Conservation (phyloP, 2,113 vertebrate genomes). For the Varanus salvator region DNA sequence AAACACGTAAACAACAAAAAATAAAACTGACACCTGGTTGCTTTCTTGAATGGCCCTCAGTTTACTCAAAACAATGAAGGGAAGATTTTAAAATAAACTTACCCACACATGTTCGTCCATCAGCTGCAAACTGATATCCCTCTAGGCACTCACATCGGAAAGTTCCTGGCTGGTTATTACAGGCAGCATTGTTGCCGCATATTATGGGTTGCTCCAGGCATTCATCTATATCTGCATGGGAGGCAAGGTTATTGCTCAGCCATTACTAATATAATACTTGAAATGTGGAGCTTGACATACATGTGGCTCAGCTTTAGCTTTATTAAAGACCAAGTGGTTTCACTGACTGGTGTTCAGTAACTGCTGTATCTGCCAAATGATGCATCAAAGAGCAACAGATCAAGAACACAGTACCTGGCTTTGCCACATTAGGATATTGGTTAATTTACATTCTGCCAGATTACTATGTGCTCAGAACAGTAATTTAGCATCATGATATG, state of each 20-base stretch:
- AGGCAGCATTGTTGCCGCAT: constrained; percentile 84
- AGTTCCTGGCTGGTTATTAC: constrained; percentile 93
- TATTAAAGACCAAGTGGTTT: background rate
- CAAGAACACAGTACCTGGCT: background rate
- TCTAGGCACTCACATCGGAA: constrained; percentile 91
- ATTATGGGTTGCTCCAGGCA: constrained; percentile 82
- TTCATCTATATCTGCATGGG: constrained; percentile 86
- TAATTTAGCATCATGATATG: background rate
- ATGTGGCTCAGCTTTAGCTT: background rate
- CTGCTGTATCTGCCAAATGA: background rate
- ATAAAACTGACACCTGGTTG: background rate
- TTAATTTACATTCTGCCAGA: background rate
- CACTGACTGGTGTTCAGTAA: background rate
- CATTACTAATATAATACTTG: background rate
- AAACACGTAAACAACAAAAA: background rate
- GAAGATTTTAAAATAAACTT: constrained; percentile 63
- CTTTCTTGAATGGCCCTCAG: background rate
- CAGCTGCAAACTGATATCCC: constrained; percentile 86
- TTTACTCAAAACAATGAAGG: background rate
- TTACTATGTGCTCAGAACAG: background rate
- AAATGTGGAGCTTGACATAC: background rate
- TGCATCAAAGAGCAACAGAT: background rate
- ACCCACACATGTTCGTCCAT: constrained; percentile 86
- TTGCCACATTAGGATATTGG: background rate
- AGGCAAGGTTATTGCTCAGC: constrained; percentile 22